Base-by-base conservation (phyloP, 2,113 vertebrate genomes). In the Megaleporinus macrocephalus region DNA sequence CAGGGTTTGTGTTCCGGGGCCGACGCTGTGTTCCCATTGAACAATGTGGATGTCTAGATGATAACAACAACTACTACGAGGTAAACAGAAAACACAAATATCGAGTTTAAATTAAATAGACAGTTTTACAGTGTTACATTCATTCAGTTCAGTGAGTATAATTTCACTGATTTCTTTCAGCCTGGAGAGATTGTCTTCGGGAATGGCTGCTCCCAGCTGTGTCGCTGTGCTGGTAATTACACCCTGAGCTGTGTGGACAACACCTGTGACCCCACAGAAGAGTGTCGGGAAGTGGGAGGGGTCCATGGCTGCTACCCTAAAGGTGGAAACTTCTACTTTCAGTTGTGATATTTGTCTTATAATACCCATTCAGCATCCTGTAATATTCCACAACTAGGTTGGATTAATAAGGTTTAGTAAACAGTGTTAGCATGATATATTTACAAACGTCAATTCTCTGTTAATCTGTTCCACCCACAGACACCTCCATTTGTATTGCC, bases 161-260 rank as follows among this genome's bases (percentile, higher is more conserved):
- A 36, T 27, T 61, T 62, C 2, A 65, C 14, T 63, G 2, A 75
- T 83, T 70, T 41, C 12, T 80, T 83, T 53, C 80, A 95, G 94
- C 91, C 94, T 41, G 94, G 93, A 5, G 92, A 95, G 82, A 86
- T 94, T 1, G 24, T 95, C 36, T 91, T 89, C 84, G 93, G 91
- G 63, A 86, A 93, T 22, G 93, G 90, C 84, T 95, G 94, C 75
- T 89, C 92, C n/a, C 82, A 90, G 82, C 80, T 94, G 73, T 95
- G 94, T 61, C 93, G 90, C 73, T 95, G 94, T 87, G 87, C 29
- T 11, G 93, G 94, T 10, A 94, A 94, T 90, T 95, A 94, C 89
- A 93, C 89, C 26, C 69, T 94, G 63, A 78, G 90, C 69, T 95
- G 94, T 87, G 89, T 93, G 49, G 93, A 92, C 85, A 94, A 92